Percentiles rank a stretch among this genome's conserved stretches.
These are phyloP conservation scores for Elmis aenea DNA, from an alignment of 2,888 invertebrate genomes.

Conservation along the genomic window DNA sequence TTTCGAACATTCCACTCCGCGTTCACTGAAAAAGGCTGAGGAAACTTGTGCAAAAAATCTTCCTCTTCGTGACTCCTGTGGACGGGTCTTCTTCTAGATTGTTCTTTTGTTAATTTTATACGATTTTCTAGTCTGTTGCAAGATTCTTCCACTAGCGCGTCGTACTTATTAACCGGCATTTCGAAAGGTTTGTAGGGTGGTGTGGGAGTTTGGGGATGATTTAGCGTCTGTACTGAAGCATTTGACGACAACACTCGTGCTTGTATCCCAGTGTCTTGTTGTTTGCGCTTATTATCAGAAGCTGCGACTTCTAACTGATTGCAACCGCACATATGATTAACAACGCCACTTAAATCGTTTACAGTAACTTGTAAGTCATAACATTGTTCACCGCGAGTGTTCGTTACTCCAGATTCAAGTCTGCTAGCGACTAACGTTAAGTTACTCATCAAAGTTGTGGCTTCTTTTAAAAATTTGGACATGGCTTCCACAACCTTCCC, in stretches of 20 bases:
- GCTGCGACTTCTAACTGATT: background rate
- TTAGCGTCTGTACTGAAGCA: slow-evolving; percentile 10
- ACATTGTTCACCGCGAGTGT: slow-evolving; percentile 19
- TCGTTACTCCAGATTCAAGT: slow-evolving; percentile 18
- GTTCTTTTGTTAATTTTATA: slow-evolving; percentile 7
- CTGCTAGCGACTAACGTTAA: slow-evolving; percentile 33
- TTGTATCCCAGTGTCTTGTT: slow-evolving; percentile 8
- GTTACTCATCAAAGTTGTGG: slow-evolving; percentile 42
- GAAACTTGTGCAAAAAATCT: too few species aligned
- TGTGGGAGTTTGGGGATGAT: slow-evolving; percentile 11
- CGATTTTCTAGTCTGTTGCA: slow-evolving; percentile 38
- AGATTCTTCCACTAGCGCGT: slow-evolving; percentile 38
- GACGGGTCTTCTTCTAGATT: slow-evolving; percentile 2
- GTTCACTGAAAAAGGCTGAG: slow-evolving; percentile 23
- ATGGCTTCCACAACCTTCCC: slow-evolving; percentile 40
- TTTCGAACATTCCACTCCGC: slow-evolving; percentile 20
- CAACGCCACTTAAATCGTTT: slow-evolving; percentile 30
- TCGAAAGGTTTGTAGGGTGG: slow-evolving; percentile 14
- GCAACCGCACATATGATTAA: too few species aligned
- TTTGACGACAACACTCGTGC: slow-evolving; percentile 6
- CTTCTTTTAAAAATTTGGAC: slow-evolving; percentile 45
- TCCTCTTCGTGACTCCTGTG: slow-evolving; percentile 6
- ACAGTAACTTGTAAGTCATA: slow-evolving; percentile 40
- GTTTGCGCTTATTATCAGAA: slow-evolving; percentile 5
- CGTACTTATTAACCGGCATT: slow-evolving; percentile 40